Evolutionary conservation across 1,140 invertebrate genomes (phyloP).

Genomic region (Ooceraea biroi): DNA sequence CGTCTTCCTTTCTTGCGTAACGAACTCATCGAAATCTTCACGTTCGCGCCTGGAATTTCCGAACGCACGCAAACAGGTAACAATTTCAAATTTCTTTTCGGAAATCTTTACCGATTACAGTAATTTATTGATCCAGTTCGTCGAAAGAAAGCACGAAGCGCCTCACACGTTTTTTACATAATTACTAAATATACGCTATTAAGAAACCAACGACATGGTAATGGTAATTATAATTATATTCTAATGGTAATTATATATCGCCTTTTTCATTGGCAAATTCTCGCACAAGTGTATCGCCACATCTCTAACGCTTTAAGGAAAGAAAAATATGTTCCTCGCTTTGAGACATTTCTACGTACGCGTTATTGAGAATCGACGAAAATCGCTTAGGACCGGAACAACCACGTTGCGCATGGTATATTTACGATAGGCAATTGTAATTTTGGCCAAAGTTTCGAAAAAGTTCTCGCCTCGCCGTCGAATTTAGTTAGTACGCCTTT

Average conservation of each 20-base stretch:
- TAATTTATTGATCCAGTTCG: background rate
- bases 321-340: background rate
- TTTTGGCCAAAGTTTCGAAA: conserved; percentile 42
- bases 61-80: conserved; percentile 40
- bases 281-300: conserved; percentile 18
- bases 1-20: conserved; percentile 34
- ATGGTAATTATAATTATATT: too few species aligned
- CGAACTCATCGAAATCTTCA: conserved; percentile 46
- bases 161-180: background rate
- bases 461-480: background rate
- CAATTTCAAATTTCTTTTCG: background rate
- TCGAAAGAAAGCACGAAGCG: background rate
- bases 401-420: background rate
- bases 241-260: background rate
- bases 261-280: conserved; percentile 1
- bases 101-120: conserved; percentile 3
- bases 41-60: conserved; percentile 32
- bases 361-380: conserved; percentile 34
- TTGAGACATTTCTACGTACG: conserved; percentile 4
- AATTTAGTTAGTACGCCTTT: background rate
- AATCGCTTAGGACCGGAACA: conserved; percentile 25
- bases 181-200: background rate
- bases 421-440: conserved; percentile 53
- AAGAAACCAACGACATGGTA: background rate
- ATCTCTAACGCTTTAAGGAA: conserved; percentile 24